Evolutionary conservation across 2,888 invertebrate genomes (phyloP).

Genomic region (Megaustenia siamemsis): DNA sequence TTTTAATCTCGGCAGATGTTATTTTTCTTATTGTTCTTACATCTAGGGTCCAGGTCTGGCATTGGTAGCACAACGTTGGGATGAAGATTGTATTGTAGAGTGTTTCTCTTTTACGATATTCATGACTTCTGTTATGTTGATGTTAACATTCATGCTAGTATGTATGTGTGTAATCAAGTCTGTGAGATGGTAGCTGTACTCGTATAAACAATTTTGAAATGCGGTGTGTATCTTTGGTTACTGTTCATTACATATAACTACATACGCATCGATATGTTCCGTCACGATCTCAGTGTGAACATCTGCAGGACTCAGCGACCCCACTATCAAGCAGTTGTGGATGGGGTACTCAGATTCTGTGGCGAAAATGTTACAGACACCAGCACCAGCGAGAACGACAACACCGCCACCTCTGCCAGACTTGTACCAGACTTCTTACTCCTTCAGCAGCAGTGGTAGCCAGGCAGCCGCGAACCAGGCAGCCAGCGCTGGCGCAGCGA

Average conservation of each 20-base stretch:
- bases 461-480: background rate
- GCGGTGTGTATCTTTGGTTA: background rate
- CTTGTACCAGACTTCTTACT: constrained; percentile 42
- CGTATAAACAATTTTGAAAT: background rate
- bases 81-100: no score
- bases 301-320: constrained; percentile 43
- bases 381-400: background rate
- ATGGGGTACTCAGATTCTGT: constrained; percentile 12
- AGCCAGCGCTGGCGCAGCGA: background rate
- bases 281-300: no score
- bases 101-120: no score
- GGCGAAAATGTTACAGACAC: background rate
- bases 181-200: background rate
- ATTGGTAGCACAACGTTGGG: no score
- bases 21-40: no score
- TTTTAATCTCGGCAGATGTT: no score
- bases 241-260: no score
- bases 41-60: no score
- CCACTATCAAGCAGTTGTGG: constrained; percentile 36
- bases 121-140: background rate
- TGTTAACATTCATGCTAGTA: background rate
- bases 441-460: constrained; percentile 28
- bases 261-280: no score
- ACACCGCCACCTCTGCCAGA: constrained; percentile 38
- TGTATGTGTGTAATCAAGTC: background rate